Evolutionary conservation across 2,888 invertebrate species (phyloP).

Genomic region (Ptycholaimellus sp.): DNA sequence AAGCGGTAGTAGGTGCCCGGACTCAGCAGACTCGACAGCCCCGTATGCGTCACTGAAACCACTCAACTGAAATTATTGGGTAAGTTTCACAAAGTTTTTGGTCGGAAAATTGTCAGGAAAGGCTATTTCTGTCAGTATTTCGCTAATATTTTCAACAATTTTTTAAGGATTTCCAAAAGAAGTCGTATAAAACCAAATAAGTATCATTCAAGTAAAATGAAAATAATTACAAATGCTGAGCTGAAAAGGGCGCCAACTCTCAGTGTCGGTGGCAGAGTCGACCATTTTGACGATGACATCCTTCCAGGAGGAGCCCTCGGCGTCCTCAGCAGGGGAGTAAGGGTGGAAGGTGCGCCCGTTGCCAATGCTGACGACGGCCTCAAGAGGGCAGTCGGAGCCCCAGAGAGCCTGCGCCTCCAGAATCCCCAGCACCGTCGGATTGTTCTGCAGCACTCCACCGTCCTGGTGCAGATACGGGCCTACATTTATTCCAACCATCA

Average conservation of each 20-base stretch:
- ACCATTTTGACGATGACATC: slow-evolving; percentile 54
- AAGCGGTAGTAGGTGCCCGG: slow-evolving; percentile 52
- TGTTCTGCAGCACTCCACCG: slow-evolving; percentile 60
- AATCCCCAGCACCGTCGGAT: slow-evolving; percentile 61
- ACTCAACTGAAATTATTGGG: too few species aligned
- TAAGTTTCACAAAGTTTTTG: too few species aligned
- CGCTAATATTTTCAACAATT: too few species aligned
- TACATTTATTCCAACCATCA: too few species aligned
- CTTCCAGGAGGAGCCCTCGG: slow-evolving; percentile 41
- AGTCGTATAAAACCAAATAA: too few species aligned
- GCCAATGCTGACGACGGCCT: slow-evolving; percentile 58
- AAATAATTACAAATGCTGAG: too few species aligned
- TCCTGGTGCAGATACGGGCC: slow-evolving; percentile 37
- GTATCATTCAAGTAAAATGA: too few species aligned
- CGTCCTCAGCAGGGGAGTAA: too few species aligned
- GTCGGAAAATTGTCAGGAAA: too few species aligned
- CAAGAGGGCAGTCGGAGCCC: slow-evolving; percentile 45
- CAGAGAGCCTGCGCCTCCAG: slow-evolving; percentile 62
- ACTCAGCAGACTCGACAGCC: slow-evolving; percentile 34
- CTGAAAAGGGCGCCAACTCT: slow-evolving; percentile 38
- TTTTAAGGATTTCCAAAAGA: too few species aligned
- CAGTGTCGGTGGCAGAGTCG: slow-evolving; percentile 63
- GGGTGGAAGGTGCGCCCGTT: too few species aligned
- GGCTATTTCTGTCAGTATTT: too few species aligned
- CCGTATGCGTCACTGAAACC: background rate